Conservation (phyloP, 2,797 vertebrate genomes). For the Crypturellus tataupa region DNA sequence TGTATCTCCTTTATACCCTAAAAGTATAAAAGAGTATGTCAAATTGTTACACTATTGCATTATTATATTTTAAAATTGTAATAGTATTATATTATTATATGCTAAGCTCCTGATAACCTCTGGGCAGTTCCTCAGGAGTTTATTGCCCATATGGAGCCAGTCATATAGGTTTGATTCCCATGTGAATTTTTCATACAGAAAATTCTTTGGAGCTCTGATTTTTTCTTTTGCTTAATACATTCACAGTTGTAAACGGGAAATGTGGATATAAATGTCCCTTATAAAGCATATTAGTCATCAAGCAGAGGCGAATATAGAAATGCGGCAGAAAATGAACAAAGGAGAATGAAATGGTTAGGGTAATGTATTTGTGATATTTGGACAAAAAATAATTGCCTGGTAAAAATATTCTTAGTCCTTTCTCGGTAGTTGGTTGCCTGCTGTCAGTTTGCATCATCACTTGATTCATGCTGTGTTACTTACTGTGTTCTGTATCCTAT, state of each 20-base stretch:
- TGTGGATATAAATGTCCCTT: background rate
- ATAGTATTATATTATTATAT: background rate
- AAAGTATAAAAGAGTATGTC: background rate
- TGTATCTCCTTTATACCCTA: background rate
- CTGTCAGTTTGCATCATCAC: rapidly evolving
- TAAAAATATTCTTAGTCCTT: background rate
- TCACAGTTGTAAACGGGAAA: background rate
- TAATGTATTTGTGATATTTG: background rate
- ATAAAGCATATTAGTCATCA: background rate
- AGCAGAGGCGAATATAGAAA: background rate
- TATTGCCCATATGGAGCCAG: background rate
- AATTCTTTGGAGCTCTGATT: background rate
- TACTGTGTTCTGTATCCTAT: background rate
- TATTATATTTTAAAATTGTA: too few species aligned
- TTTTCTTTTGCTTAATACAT: background rate
- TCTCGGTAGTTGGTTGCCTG: background rate
- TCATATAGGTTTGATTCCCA: background rate
- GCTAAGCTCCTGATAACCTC: background rate
- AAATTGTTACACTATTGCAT: background rate
- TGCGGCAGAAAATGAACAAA: background rate
- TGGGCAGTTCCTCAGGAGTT: background rate
- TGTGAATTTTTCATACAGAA: background rate
- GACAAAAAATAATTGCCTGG: background rate
- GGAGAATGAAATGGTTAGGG: background rate
- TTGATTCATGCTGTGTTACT: background rate